These are phyloP conservation scores for Pristionchus entomophagus DNA, from an alignment of 2,888 invertebrate genomes.

Conservation along the genomic window DNA sequence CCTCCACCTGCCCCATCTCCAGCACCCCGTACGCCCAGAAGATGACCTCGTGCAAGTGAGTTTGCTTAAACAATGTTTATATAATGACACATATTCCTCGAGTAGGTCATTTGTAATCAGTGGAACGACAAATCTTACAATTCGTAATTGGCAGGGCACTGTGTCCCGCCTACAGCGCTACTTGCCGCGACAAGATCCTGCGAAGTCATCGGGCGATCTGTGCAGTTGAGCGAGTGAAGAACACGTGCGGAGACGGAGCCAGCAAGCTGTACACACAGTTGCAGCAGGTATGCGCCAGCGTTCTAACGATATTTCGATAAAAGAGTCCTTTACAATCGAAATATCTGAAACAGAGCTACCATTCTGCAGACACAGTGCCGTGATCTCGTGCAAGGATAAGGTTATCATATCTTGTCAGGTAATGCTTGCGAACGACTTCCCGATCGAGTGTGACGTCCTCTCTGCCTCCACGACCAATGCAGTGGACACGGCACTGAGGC, in stretches of 20 bases:
- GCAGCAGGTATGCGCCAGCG: slow-evolving; percentile 55
- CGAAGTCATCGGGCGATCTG: slow-evolving; percentile 37
- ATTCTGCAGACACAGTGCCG: too few relatives aligned
- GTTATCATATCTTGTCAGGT: background rate
- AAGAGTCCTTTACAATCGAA: background rate
- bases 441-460: slow-evolving; percentile 39
- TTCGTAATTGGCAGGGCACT: background rate
- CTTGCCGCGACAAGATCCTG: slow-evolving; percentile 26
- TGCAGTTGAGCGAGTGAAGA: slow-evolving; percentile 55
- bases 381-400: background rate
- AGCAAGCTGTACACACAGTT: slow-evolving; percentile 61
- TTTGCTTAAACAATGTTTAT: background rate
- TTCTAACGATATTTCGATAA: background rate
- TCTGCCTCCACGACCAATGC: background rate
- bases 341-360: too few relatives aligned
- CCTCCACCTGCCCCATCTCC: slow-evolving; percentile 32
- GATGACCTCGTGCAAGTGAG: slow-evolving; percentile 42
- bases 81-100: background rate
- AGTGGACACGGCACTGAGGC: slow-evolving; percentile 5
- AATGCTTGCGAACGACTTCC: slow-evolving; percentile 41
- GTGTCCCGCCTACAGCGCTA: slow-evolving; percentile 21
- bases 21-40: slow-evolving; percentile 25
- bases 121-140: background rate
- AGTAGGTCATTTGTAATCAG: background rate
- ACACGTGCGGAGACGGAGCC: slow-evolving; percentile 56